phyloP scores from a whole-genome alignment of 2,113 vertebrate species.

The human region DNA sequence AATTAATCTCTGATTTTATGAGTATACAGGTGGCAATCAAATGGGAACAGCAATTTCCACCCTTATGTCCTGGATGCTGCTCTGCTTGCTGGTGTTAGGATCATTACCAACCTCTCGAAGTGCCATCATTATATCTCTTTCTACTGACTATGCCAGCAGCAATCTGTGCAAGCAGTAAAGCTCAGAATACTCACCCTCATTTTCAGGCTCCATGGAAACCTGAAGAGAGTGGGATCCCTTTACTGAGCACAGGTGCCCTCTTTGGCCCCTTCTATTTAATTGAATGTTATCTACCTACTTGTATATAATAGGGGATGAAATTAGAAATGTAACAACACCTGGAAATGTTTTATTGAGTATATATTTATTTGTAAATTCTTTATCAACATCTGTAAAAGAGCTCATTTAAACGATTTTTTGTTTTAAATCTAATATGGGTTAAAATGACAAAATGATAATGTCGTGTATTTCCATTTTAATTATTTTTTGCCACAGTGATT shows the following conservation, averaged over 20 bases:
- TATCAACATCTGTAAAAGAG: not conserved
- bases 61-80: not conserved
- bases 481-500: not conserved
- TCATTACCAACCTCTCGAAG: not conserved
- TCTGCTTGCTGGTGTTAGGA: not conserved
- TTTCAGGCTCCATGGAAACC: not conserved
- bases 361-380: not conserved
- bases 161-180: not conserved
- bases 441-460: not conserved
- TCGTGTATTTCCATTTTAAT: not conserved
- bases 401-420: not conserved
- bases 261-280: not conserved
- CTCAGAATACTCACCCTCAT: not conserved
- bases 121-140: not conserved
- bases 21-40: not conserved
- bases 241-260: rapidly evolving
- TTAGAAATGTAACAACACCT: not conserved
- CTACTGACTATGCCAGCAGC: not conserved
- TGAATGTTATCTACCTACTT: not conserved
- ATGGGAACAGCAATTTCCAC: not conserved
- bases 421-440: not conserved
- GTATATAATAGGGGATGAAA: not conserved
- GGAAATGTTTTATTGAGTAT: not conserved
- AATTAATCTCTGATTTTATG: not conserved
- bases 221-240: not conserved